Percentiles rank a stretch among this genome's conserved stretches.
Evolutionary conservation across 1,140 invertebrate species (phyloP).

Genomic region (Brevipalpus yothersi): DNA sequence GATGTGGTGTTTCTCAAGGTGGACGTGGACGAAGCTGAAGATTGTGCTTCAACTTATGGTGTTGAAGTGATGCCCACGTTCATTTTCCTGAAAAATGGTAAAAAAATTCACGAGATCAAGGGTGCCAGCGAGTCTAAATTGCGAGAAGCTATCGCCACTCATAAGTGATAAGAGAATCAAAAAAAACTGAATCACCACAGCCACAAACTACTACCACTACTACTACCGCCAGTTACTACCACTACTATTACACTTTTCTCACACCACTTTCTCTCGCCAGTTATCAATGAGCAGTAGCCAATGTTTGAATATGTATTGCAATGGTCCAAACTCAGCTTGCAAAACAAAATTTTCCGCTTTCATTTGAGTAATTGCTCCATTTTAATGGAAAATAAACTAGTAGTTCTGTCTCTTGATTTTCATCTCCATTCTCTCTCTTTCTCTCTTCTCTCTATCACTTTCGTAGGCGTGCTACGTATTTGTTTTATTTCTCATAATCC

Average conservation of each 20-base stretch:
- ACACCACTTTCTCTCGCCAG: too few species aligned
- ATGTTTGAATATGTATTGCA: neutral
- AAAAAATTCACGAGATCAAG: conserved; percentile 41
- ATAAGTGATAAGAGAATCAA: conserved; percentile 16
- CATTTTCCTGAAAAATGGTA: conserved; percentile 51
- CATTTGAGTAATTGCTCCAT: neutral
- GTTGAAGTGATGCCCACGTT: conserved; percentile 81
- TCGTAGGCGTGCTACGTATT: too few species aligned
- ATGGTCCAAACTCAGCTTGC: neutral
- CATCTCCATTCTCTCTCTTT: too few species aligned
- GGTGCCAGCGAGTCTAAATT: conserved; percentile 53
- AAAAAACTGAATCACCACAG: neutral
- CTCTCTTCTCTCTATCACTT: too few species aligned
- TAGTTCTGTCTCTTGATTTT: neutral
- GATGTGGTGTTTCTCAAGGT: conserved; percentile 38
- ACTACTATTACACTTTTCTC: too few species aligned
- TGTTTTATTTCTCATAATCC: too few species aligned
- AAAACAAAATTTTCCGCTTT: neutral
- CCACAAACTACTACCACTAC: too few species aligned
- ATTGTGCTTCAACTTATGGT: conserved; percentile 47
- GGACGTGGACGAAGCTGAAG: conserved; percentile 65
- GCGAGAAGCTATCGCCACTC: conserved; percentile 31
- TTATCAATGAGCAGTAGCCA: too few species aligned
- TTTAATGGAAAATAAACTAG: neutral
- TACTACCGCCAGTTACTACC: too few species aligned